phyloP scores from a whole-genome alignment of 2,888 invertebrate species.

The Spisula subtruncata region DNA sequence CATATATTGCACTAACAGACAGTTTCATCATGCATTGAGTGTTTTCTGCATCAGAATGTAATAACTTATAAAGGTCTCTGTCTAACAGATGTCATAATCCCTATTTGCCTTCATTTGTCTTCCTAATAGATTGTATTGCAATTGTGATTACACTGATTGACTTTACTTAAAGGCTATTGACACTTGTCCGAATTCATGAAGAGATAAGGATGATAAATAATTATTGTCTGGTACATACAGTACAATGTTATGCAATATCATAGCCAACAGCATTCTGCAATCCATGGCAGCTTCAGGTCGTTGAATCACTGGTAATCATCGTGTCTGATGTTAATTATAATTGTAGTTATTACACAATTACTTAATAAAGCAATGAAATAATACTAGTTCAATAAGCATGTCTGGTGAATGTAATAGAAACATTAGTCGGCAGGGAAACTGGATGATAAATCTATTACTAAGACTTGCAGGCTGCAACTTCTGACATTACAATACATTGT shows the following conservation, averaged over 20 bases:
- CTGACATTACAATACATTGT: too few species aligned
- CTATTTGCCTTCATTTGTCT: background rate
- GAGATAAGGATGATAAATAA: background rate
- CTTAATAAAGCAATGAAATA: constrained; percentile 15
- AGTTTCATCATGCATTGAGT: background rate
- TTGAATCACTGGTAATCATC: background rate
- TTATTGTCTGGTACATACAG: constrained; percentile 2
- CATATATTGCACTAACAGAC: background rate
- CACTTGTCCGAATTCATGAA: background rate
- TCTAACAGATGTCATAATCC: background rate
- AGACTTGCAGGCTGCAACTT: too few species aligned
- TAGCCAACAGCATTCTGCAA: too few species aligned
- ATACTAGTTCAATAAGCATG: background rate
- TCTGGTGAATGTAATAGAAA: constrained; percentile 8
- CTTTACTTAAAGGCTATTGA: background rate
- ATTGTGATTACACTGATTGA: background rate
- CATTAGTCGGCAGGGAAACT: background rate
- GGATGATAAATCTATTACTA: too few species aligned
- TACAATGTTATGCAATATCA: background rate
- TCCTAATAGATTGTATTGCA: background rate
- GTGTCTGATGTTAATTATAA: constrained; percentile 4
- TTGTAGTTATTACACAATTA: constrained; percentile 12
- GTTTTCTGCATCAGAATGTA: background rate
- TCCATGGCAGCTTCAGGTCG: background rate
- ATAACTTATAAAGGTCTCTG: background rate